Percentiles rank a stretch among this genome's conserved stretches.
Conservation (phyloP, 2,888 invertebrate species). For the Halocaridina rubra region DNA sequence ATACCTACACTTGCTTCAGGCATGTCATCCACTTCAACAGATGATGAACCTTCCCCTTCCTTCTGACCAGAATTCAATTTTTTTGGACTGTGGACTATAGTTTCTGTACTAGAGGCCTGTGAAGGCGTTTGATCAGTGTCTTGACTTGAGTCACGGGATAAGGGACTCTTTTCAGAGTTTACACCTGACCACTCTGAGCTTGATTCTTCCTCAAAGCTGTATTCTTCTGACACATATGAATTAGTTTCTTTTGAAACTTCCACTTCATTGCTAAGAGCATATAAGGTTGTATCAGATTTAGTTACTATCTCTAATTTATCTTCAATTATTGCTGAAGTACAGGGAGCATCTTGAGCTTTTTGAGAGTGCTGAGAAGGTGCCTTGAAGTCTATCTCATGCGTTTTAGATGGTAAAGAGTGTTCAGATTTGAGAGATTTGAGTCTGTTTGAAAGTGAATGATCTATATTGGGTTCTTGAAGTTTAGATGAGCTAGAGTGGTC, state of each 20-base stretch:
- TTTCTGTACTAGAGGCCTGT: slow-evolving; percentile 59
- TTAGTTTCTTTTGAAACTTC: slow-evolving; percentile 6
- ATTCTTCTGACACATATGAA: slow-evolving; percentile 42
- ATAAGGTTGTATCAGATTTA: not conserved
- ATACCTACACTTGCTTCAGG: not conserved
- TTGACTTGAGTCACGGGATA: slow-evolving; percentile 26
- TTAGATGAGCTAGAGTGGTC: slow-evolving; percentile 18
- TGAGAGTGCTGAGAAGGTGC: not conserved
- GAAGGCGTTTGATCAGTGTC: slow-evolving; percentile 51
- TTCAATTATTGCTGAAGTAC: not conserved
- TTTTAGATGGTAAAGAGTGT: not conserved
- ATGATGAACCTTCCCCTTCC: not conserved
- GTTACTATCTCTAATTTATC: not conserved
- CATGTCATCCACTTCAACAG: not conserved
- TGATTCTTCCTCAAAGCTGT: slow-evolving; percentile 42
- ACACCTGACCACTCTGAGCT: not conserved
- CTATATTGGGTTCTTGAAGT: not conserved
- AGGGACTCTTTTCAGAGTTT: not conserved
- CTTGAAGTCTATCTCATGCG: not conserved
- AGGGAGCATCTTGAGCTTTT: not conserved
- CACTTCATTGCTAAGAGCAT: not conserved
- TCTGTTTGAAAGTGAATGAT: not conserved
- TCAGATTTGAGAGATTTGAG: not conserved
- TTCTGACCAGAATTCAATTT: slow-evolving; percentile 18
- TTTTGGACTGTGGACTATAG: slow-evolving; percentile 56